Base-by-base conservation (phyloP, 2,797 vertebrate species). In the Paguma larvata region DNA sequence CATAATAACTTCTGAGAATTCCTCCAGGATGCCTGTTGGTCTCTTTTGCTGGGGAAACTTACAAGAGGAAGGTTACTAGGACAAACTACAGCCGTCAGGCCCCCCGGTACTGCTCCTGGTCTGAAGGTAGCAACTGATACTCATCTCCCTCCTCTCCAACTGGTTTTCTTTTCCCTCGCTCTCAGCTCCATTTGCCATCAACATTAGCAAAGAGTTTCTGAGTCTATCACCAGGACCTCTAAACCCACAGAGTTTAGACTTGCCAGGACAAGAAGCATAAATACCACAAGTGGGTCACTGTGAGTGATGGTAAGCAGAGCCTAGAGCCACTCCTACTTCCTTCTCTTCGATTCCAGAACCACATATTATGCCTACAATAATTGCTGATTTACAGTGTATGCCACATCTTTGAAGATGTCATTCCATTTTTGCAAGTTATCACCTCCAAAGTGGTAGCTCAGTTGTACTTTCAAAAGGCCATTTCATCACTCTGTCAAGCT, bases 201-300 rank as follows among this genome's bases (percentile, higher is more conserved):
- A 63, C 91, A 88, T 13, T 84, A 70, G 73, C 15, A 18, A 32
- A 75, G 44, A 8, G 15, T 75, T 75, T 75, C 73, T 75, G 16
- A 72, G 46, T 86, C 41, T 83, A 63, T 95, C 23, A 56, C 79
- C 18, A 78, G 32, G 38, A 75, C n/a, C 14, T 82, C 83, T 48
- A 68, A 94, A 94, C 56, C 25, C 77, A 70, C n/a, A 62, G 67
- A 89, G 12, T 68, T 56, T 48, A 83, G 62, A 79, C 79, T 34
- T 89, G 2, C 56, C 84, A 75, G 80, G n/a, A 79, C 38, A 94
- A 94, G 85, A 96, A 96, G 21, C 89, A 91, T 68, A 89, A 72
- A 89, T 68, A 78, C 19, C 68, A 67, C 41, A 94, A 73, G 67
- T 88, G 30, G 85, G 72, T 95, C 48, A 51, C 19, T 86, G 63